Conservation (phyloP, 2,113 vertebrate genomes). For the Stigmatopora nigra region DNA sequence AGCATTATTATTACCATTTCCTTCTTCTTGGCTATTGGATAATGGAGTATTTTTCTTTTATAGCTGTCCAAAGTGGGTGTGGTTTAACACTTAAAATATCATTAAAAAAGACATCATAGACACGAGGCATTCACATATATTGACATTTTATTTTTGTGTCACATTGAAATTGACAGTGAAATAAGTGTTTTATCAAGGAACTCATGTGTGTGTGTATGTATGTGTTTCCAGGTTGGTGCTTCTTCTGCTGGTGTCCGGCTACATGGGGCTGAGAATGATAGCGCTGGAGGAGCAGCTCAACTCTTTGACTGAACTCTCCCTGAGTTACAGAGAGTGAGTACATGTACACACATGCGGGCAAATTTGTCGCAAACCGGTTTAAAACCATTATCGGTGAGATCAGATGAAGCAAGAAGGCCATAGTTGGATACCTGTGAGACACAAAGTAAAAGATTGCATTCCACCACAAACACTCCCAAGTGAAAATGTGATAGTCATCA, state of each 20-base stretch:
- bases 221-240: slow-evolving; percentile 60
- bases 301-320: slow-evolving; percentile 30
- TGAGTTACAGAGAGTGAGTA: slow-evolving; percentile 57
- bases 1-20: too few relatives aligned
- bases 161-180: too few relatives aligned
- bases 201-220: background rate
- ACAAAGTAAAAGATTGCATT: slow-evolving; percentile 18
- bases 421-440: background rate
- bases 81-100: too few relatives aligned
- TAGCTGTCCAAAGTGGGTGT: too few relatives aligned
- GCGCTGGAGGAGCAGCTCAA: slow-evolving; percentile 76
- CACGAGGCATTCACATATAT: too few relatives aligned
- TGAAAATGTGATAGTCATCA: background rate
- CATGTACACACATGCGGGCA: background rate
- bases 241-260: slow-evolving; percentile 72
- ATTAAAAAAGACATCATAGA: too few relatives aligned
- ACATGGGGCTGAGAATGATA: slow-evolving; percentile 72
- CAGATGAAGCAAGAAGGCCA: slow-evolving; percentile 10
- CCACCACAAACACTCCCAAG: slow-evolving; percentile 13
- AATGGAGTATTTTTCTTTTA: too few relatives aligned
- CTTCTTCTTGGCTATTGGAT: too few relatives aligned
- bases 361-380: slow-evolving; percentile 31
- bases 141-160: too few relatives aligned
- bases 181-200: background rate
- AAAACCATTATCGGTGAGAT: slow-evolving; percentile 15